Percentiles rank a stretch among this genome's conserved stretches.
Conservation (phyloP, 2,888 invertebrate species). For the Cantharis nigra region DNA sequence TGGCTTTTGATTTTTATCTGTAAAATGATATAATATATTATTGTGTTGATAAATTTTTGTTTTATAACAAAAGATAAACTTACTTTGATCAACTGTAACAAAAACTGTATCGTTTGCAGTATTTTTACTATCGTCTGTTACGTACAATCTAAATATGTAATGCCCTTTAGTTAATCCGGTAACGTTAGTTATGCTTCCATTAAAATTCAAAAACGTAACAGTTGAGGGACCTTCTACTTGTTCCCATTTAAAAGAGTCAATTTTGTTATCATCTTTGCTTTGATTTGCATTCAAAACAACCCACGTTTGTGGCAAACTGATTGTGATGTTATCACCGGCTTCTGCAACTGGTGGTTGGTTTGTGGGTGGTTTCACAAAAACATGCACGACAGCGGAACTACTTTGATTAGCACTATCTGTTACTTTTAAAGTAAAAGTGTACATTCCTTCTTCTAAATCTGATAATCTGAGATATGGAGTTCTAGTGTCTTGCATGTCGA, state of each 20-base stretch:
- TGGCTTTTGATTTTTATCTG: slow-evolving; percentile 88
- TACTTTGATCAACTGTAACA: slow-evolving; percentile 85
- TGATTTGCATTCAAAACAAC: slow-evolving; percentile 77
- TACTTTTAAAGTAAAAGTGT: slow-evolving; percentile 90
- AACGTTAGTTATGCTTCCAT: slow-evolving; percentile 68
- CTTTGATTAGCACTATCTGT: slow-evolving; percentile 90
- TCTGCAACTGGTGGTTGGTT: slow-evolving; percentile 80
- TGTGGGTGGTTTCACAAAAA: slow-evolving; percentile 89
- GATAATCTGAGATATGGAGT: slow-evolving; percentile 85
- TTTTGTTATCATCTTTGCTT: slow-evolving; percentile 76
- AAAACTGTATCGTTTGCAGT: slow-evolving; percentile 73
- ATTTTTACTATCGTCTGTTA: slow-evolving; percentile 83
- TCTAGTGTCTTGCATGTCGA: slow-evolving; percentile 94
- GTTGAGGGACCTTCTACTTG: slow-evolving; percentile 73
- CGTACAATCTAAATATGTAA: slow-evolving; percentile 80
- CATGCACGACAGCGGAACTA: slow-evolving; percentile 75
- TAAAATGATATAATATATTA: slow-evolving; percentile 19
- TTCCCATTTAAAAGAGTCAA: slow-evolving; percentile 83
- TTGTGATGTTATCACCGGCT: slow-evolving; percentile 68
- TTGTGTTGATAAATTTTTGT: slow-evolving; percentile 18
- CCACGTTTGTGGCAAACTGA: slow-evolving; percentile 84
- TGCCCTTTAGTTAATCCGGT: slow-evolving; percentile 82
- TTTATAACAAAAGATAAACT: slow-evolving; percentile 47
- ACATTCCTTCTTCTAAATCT: slow-evolving; percentile 91
- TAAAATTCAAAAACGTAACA: slow-evolving; percentile 56